Conservation (phyloP, 1,140 invertebrate species). For the Neoseiulus cucumeris region DNA sequence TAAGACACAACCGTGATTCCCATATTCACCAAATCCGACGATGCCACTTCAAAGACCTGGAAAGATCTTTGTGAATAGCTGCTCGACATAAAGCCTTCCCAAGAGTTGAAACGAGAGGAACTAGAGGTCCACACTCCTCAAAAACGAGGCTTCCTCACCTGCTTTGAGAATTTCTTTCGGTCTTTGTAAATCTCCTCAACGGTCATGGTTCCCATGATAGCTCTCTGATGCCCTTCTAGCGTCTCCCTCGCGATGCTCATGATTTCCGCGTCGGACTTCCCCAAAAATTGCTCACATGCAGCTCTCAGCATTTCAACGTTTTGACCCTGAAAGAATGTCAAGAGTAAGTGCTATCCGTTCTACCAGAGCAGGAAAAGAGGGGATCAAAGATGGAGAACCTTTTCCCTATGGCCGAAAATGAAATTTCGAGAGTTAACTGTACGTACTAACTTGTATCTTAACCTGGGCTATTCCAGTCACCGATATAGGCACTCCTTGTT, state of each 20-base stretch:
- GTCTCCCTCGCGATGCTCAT: slow-evolving; percentile 83
- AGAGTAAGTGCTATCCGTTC: too few relatives aligned
- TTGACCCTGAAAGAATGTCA: slow-evolving; percentile 46
- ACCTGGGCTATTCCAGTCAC: slow-evolving; percentile 92
- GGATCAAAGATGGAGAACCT: background rate
- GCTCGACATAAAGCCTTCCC: too few relatives aligned
- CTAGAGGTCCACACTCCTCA: too few relatives aligned
- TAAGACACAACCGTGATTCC: slow-evolving; percentile 95
- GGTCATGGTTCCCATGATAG: slow-evolving; percentile 97
- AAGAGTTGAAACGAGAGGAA: too few relatives aligned
- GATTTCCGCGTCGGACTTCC: slow-evolving; percentile 71
- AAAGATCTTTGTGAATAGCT: too few relatives aligned
- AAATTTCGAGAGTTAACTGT: background rate
- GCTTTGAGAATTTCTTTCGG: slow-evolving; percentile 92
- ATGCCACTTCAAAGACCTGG: slow-evolving; percentile 62
- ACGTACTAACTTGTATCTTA: slow-evolving; percentile 18
- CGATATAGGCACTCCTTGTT: slow-evolving; percentile 86
- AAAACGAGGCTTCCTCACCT: slow-evolving; percentile 30
- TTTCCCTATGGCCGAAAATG: background rate
- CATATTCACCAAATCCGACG: slow-evolving; percentile 90
- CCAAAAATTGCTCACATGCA: slow-evolving; percentile 89
- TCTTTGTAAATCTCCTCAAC: slow-evolving; percentile 99
- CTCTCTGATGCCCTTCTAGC: slow-evolving; percentile 86
- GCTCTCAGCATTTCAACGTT: slow-evolving; percentile 89
- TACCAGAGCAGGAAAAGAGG: background rate